Percentiles rank a stretch among this genome's conserved stretches.
Conservation (phyloP, 2,888 invertebrate species). For the Ophioninae sp. region DNA sequence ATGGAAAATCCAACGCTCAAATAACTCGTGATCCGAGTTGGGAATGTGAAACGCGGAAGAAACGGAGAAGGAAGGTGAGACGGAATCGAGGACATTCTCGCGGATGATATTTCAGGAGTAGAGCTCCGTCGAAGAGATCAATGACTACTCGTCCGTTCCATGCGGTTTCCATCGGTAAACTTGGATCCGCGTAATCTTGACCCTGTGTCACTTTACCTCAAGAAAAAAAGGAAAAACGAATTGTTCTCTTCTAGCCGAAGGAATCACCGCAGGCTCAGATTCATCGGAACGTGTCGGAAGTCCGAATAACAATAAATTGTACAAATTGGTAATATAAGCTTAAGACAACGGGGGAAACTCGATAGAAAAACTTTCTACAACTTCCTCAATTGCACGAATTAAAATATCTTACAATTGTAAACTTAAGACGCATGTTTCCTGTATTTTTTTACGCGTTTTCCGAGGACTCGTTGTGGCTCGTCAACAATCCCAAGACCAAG, state of each 20-base stretch:
- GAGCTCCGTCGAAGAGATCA: neutral
- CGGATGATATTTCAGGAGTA: neutral
- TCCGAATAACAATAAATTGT: conserved; percentile 67
- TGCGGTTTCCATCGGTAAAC: neutral
- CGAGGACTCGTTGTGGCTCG: neutral
- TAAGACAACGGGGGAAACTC: conserved; percentile 51
- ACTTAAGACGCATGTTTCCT: conserved; percentile 63
- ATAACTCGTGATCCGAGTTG: conserved; percentile 11
- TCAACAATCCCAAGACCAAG: neutral
- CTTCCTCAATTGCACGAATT: conserved; percentile 29
- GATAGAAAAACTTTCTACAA: conserved; percentile 43
- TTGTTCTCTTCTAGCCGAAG: conserved; percentile 27
- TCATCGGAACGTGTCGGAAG: conserved; percentile 54
- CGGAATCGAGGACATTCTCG: neutral
- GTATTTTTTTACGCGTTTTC: conserved; percentile 26
- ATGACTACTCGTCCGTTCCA: neutral
- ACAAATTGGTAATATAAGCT: conserved; percentile 69
- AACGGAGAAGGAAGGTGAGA: neutral
- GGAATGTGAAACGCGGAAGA: neutral
- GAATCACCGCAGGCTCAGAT: conserved; percentile 41
- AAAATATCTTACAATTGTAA: conserved; percentile 51
- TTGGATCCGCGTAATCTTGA: neutral
- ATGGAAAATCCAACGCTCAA: neutral
- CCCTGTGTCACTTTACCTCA: neutral
- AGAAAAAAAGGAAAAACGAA: neutral